Conservation (phyloP, 2,888 invertebrate species). For the Kryphioiulus occultus region DNA sequence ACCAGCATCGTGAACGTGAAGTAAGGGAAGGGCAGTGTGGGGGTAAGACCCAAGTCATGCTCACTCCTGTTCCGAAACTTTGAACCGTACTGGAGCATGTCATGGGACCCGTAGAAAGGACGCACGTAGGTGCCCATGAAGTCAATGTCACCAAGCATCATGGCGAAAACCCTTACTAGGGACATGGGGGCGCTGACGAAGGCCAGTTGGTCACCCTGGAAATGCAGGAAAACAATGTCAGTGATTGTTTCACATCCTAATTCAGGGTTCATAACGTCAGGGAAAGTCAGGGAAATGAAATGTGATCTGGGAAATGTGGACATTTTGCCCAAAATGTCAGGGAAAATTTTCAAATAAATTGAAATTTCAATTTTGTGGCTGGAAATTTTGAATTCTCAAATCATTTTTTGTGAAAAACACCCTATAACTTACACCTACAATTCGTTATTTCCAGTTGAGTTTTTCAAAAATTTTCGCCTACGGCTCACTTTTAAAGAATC, state of each 20-base stretch:
- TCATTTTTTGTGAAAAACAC: too few species aligned
- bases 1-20: conserved; percentile 67
- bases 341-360: too few species aligned
- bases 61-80: background rate
- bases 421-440: too few species aligned
- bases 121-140: conserved; percentile 87
- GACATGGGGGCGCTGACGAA: conserved; percentile 76
- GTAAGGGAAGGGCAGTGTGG: conserved; percentile 52
- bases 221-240: background rate
- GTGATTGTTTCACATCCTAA: background rate
- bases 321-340: too few species aligned
- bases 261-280: too few species aligned
- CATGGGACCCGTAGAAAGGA: conserved; percentile 59
- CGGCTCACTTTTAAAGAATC: too few species aligned
- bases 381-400: too few species aligned
- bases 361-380: background rate
- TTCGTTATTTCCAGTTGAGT: too few species aligned
- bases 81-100: background rate
- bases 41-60: background rate
- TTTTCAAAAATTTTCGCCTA: too few species aligned
- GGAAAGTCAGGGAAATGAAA: too few species aligned
- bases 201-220: conserved; percentile 76
- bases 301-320: too few species aligned
- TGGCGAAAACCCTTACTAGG: conserved; percentile 81
- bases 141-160: conserved; percentile 92